phyloP scores from a whole-genome alignment of 2,888 invertebrate species.

The Arge pagana region DNA sequence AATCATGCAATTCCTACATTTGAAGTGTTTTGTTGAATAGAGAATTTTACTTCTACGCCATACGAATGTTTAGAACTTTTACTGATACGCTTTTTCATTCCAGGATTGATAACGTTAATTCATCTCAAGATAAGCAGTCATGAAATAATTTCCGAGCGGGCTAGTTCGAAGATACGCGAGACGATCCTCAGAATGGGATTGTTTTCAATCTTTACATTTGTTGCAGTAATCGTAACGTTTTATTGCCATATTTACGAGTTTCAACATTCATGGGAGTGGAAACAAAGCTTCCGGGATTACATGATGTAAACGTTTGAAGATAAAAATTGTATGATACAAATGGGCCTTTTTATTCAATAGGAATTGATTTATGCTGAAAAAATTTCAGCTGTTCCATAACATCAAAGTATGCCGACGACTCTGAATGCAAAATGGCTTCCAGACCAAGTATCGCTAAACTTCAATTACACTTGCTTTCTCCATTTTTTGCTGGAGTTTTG shows the following conservation, averaged over 20 bases:
- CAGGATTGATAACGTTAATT: slow-evolving; percentile 78
- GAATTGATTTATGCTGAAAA: too few relatives aligned
- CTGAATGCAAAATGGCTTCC: slow-evolving; percentile 68
- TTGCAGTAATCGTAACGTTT: slow-evolving; percentile 80
- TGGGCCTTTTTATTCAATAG: too few relatives aligned
- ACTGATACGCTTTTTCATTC: slow-evolving; percentile 36
- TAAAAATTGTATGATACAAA: neutral
- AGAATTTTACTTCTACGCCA: neutral
- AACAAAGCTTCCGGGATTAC: slow-evolving; percentile 74
- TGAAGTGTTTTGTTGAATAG: neutral
- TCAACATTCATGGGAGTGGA: slow-evolving; percentile 75
- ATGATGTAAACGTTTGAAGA: slow-evolving; percentile 72
- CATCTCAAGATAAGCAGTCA: slow-evolving; percentile 80
- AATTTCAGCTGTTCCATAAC: slow-evolving; percentile 60
- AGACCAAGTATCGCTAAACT: slow-evolving; percentile 83
- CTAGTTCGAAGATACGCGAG: slow-evolving; percentile 82
- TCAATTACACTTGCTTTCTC: slow-evolving; percentile 79
- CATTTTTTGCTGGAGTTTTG: slow-evolving; percentile 83
- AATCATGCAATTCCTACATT: too few relatives aligned
- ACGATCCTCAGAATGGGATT: slow-evolving; percentile 85
- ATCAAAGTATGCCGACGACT: slow-evolving; percentile 48
- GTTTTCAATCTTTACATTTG: slow-evolving; percentile 75
- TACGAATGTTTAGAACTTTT: neutral
- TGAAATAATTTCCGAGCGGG: slow-evolving; percentile 82
- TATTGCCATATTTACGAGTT: slow-evolving; percentile 85